Evolutionary conservation across 2,113 vertebrate species (phyloP).

Genomic region (Gyps fulvus): DNA sequence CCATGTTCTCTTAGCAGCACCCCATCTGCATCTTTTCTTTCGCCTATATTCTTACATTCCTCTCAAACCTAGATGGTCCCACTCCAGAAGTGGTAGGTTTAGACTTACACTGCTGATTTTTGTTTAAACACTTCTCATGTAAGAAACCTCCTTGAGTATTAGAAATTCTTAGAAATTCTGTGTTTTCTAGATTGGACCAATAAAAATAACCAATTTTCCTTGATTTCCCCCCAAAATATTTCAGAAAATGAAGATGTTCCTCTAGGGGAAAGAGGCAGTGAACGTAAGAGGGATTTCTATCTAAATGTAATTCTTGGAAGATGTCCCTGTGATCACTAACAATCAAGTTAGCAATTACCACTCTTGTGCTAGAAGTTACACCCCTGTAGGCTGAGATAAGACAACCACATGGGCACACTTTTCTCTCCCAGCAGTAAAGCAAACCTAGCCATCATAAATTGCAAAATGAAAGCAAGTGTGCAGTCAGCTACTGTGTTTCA

Average conservation of each 20-base stretch:
- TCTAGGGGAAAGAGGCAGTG: neutral
- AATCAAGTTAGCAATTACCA: neutral
- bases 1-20: neutral
- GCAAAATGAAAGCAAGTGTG: neutral
- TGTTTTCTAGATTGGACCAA: neutral
- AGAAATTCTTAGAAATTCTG: neutral
- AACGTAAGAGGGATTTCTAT: neutral
- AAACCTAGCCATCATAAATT: neutral
- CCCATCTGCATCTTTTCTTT: neutral
- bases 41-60: neutral
- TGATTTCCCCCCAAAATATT: neutral
- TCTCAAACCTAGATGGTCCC: neutral
- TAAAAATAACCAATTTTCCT: neutral
- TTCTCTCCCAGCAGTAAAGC: neutral
- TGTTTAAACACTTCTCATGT: neutral
- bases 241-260: neutral
- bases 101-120: neutral
- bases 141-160: neutral
- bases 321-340: neutral
- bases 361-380: neutral
- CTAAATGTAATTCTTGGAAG: neutral
- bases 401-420: accelerated
- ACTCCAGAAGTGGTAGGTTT: neutral
- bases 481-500: neutral
- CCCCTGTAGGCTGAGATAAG: neutral